A percentile compares a stretch with the other conserved stretches of the same genome.
phyloP scores from a whole-genome alignment of 30 jellyfish, hydroid and myxozoan genomes.

The Aurelia aurita complex sp. Pacific region DNA sequence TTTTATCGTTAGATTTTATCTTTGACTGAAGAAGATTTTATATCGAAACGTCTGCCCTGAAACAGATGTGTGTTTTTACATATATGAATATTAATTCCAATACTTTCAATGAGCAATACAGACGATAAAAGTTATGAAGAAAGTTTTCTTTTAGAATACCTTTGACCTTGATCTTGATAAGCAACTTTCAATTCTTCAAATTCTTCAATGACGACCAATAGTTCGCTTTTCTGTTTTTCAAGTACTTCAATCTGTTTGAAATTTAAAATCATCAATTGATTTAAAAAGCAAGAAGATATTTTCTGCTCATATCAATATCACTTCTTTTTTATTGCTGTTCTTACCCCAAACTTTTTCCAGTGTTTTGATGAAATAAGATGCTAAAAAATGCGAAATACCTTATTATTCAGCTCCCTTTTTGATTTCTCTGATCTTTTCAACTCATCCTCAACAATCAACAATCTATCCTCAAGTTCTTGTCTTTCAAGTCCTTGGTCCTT shows the following conservation, averaged over 20 bases:
- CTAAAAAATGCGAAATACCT: conserved; percentile 6
- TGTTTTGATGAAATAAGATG: no score
- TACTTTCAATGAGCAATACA: not conserved
- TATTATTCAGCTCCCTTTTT: conserved; percentile 29
- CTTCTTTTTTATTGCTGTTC: no score
- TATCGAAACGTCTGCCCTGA: no score
- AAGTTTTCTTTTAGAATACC: not conserved
- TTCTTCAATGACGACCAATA: conserved; percentile 15
- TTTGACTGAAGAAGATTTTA: no score
- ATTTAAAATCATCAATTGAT: no score
- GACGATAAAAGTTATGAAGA: not conserved
- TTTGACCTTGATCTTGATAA: conserved; percentile 21
- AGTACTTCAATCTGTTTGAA: conserved; percentile 7
- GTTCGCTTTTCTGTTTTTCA: conserved; percentile 7
- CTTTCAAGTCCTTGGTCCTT: conserved; percentile 29
- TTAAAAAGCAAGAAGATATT: no score
- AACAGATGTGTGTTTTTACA: no score
- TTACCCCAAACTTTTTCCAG: no score
- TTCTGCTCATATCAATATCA: no score
- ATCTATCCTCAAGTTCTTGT: conserved; percentile 19
- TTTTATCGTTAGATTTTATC: no score
- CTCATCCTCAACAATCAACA: conserved; percentile 30
- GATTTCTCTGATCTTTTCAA: conserved; percentile 38
- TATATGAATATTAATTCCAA: no score
- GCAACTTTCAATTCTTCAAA: conserved; percentile 18